A percentile compares a stretch with the other conserved stretches of the same genome.
phyloP scores from a whole-genome alignment of 35 echinoderm and acorn worm genomes.

The Apostichopus parvimensis region DNA sequence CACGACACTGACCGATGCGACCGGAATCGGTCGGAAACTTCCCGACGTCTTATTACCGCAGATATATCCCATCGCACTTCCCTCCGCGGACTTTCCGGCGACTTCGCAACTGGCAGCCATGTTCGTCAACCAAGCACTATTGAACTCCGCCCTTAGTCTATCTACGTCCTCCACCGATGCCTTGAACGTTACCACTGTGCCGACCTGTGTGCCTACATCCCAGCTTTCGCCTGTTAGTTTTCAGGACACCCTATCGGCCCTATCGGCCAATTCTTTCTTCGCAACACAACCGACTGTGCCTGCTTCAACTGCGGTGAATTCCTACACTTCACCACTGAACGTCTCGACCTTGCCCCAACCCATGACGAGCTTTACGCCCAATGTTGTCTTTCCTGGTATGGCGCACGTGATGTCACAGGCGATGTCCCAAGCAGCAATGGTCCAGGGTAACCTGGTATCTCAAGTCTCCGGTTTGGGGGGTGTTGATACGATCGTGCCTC shows the following conservation, averaged over 20 bases:
- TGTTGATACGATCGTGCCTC: neutral
- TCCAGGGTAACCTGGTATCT: slow-evolving; percentile 7
- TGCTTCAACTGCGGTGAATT: neutral
- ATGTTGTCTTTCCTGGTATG: slow-evolving; percentile 15
- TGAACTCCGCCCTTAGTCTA: slow-evolving; percentile 61
- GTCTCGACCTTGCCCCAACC: neutral
- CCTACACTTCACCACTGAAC: neutral
- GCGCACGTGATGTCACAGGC: slow-evolving; percentile 19
- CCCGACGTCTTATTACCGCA: slow-evolving; percentile 58
- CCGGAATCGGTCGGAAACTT: slow-evolving; percentile 41
- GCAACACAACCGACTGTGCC: neutral
- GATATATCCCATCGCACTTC: slow-evolving; percentile 44
- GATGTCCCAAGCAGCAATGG: neutral
- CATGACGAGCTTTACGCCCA: slow-evolving; percentile 15
- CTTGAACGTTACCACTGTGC: neutral
- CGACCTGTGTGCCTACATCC: neutral
- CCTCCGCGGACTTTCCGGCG: slow-evolving; percentile 22
- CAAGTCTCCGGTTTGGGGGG: neutral
- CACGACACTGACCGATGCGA: slow-evolving; percentile 62
- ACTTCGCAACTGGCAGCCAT: slow-evolving; percentile 65
- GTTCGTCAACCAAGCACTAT: slow-evolving; percentile 61
- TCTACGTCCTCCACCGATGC: slow-evolving; percentile 18
- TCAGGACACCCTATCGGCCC: slow-evolving; percentile 6
- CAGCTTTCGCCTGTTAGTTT: slow-evolving; percentile 19
- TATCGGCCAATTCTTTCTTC: slow-evolving; percentile 37